These are phyloP conservation scores for Eonycteris spelaea DNA, from an alignment of 2,113 vertebrate genomes.

Conservation along the genomic window DNA sequence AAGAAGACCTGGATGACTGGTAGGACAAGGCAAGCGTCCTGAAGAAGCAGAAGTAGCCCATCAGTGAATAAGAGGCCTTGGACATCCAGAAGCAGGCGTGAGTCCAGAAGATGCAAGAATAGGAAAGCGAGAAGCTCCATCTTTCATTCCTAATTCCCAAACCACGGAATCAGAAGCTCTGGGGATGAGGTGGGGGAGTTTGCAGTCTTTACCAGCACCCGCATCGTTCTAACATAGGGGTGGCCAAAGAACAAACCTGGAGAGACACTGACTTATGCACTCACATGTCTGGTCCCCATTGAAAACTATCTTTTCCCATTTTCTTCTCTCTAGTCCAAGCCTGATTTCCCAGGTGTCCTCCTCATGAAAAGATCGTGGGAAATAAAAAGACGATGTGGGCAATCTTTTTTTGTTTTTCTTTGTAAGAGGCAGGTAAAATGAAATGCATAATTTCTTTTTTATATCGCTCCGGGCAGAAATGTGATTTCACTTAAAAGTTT, in stretches of 20 bases:
- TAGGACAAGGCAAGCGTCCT: not conserved
- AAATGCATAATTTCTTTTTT: slow-evolving; percentile 57
- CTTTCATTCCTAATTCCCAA: not conserved
- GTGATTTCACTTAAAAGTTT: slow-evolving; percentile 56
- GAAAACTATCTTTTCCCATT: not conserved
- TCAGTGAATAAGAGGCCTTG: not conserved
- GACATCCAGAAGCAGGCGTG: not conserved
- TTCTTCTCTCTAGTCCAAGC: not conserved
- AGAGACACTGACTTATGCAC: not conserved
- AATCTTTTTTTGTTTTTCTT: slow-evolving; percentile 29
- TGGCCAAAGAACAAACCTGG: not conserved
- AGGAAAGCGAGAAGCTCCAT: not conserved
- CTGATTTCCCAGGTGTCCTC: not conserved
- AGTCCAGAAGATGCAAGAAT: not conserved
- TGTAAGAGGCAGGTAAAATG: slow-evolving; percentile 39
- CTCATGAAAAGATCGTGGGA: not conserved
- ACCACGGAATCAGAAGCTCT: not conserved
- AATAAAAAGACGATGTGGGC: slow-evolving; percentile 29
- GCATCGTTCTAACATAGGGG: not conserved
- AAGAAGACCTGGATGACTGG: not conserved
- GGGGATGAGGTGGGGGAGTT: not conserved
- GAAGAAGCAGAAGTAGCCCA: not conserved
- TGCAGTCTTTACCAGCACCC: too few species aligned
- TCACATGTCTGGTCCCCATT: not conserved
- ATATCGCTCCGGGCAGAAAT: slow-evolving; percentile 52